Conservation (phyloP, 2,888 invertebrate species). For the Torymus tubicola region DNA sequence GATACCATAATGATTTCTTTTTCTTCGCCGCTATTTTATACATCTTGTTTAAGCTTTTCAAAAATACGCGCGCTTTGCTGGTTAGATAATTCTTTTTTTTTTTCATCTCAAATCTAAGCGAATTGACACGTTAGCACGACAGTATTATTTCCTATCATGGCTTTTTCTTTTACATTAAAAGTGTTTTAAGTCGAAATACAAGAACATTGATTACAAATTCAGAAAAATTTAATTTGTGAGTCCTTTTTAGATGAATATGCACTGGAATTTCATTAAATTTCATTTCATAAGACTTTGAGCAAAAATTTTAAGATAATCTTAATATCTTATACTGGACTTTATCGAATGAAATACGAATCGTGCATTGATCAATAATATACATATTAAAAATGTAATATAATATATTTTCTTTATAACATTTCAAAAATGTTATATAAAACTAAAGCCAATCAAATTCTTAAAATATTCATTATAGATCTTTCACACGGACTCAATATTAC, state of each 20-base stretch:
- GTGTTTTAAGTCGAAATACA: constrained; percentile 39
- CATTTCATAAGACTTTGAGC: not conserved
- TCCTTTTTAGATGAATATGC: constrained; percentile 3
- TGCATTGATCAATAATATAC: constrained; percentile 17
- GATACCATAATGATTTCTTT: constrained; percentile 32
- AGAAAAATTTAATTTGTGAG: constrained; percentile 47
- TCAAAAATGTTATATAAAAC: constrained; percentile 30
- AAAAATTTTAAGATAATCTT: not conserved
- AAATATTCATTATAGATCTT: constrained; percentile 18
- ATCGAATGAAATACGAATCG: constrained; percentile 27
- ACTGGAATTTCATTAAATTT: constrained; percentile 37
- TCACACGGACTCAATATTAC: constrained; percentile 36
- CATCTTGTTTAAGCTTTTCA: constrained; percentile 46
- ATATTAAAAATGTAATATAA: constrained; percentile 7
- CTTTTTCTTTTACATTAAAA: constrained; percentile 20
- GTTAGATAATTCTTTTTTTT: constrained; percentile 38
- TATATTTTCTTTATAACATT: constrained; percentile 27
- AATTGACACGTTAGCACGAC: constrained; percentile 52
- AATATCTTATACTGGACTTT: constrained; percentile 24
- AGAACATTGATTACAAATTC: constrained; percentile 52
- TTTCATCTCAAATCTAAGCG: constrained; percentile 31
- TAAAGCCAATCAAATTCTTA: constrained; percentile 1
- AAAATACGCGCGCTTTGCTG: constrained; percentile 53
- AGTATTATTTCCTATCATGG: constrained; percentile 22
- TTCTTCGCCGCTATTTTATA: constrained; percentile 21